Evolutionary conservation across 23 tunicate genomes (phyloP).

Genomic region (Botrylloides violaceus): DNA sequence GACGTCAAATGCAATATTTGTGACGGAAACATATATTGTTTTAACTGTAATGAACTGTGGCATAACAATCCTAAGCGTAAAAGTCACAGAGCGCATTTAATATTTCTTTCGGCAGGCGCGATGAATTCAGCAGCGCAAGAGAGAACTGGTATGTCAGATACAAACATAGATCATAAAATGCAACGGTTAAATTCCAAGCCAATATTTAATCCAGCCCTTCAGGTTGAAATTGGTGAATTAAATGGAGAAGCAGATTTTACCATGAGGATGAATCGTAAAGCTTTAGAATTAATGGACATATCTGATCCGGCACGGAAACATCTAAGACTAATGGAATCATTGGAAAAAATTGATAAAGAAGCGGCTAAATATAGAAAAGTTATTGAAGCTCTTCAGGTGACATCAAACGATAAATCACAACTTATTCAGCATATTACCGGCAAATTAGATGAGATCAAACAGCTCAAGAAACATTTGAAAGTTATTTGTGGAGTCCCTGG

Average conservation of each 20-base stretch:
- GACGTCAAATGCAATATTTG: conserved; percentile 45
- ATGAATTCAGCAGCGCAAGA: too few species aligned
- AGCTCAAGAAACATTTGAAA: conserved; percentile 2
- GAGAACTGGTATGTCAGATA: too few species aligned
- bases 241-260: background rate
- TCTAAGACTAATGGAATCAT: conserved; percentile 17
- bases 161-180: too few species aligned
- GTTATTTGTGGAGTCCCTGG: background rate
- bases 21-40: conserved; percentile 34
- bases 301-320: conserved; percentile 6
- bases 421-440: conserved; percentile 1
- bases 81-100: conserved; percentile 10
- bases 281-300: conserved; percentile 13
- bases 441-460: background rate
- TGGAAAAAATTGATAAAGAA: conserved; percentile 36
- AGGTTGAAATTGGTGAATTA: background rate
- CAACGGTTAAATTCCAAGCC: background rate
- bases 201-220: background rate
- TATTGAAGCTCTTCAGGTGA: conserved; percentile 7
- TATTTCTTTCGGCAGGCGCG: background rate
- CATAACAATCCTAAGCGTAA: conserved; percentile 44
- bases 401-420: background rate
- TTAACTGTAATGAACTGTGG: conserved; percentile 63
- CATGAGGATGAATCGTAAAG: conserved; percentile 11
- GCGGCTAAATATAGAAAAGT: conserved; percentile 20